These are phyloP conservation scores for Eretmochelys imbricata DNA, from an alignment of 2,113 vertebrate species.

Conservation along the genomic window DNA sequence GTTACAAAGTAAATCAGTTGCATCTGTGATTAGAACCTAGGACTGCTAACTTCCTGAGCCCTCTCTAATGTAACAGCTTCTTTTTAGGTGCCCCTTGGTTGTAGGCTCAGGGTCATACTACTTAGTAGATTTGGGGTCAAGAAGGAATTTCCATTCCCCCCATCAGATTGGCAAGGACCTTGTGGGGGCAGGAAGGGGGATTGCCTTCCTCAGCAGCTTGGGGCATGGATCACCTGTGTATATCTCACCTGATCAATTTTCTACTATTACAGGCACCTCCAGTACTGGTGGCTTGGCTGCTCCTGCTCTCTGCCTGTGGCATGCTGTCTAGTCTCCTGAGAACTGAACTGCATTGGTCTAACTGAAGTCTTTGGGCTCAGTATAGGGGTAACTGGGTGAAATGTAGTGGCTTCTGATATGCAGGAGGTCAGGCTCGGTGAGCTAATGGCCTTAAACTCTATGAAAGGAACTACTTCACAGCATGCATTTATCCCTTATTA, in stretches of 20 bases:
- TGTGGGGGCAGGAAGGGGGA: not conserved
- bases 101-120: not conserved
- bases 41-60: not conserved
- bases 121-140: not conserved
- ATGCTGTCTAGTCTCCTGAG: not conserved
- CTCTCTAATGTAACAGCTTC: not conserved
- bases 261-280: not conserved
- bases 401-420: not conserved
- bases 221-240: not conserved
- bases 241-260: not conserved
- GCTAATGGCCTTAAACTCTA: not conserved
- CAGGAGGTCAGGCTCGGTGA: not conserved
- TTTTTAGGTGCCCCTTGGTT: not conserved
- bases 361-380: not conserved
- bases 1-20: not conserved
- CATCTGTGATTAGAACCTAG: not conserved
- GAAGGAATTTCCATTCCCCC: not conserved
- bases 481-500: not conserved
- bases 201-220: not conserved
- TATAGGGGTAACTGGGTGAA: not conserved
- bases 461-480: not conserved
- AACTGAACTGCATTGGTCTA: not conserved
- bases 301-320: not conserved
- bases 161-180: not conserved
- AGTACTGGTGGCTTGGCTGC: not conserved